Evolutionary conservation across 2,888 invertebrate genomes (phyloP).

Genomic region (Lydus trimaculatus): DNA sequence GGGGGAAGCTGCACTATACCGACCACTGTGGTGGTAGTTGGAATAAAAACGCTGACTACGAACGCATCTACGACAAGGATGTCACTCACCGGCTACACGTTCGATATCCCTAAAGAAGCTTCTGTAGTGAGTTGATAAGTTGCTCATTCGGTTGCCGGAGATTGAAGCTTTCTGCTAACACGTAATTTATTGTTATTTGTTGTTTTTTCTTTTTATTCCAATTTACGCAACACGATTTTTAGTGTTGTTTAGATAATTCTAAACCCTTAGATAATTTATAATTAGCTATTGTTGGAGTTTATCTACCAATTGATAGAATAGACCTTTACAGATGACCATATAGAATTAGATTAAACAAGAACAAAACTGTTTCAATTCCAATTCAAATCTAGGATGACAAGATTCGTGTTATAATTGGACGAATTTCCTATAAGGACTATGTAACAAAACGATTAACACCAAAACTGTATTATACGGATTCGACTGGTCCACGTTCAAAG

Average conservation of each 20-base stretch:
- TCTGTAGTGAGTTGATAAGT: slow-evolving; percentile 19
- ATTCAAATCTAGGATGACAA: not conserved
- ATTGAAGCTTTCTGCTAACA: slow-evolving; percentile 9
- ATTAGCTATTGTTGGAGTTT: not conserved
- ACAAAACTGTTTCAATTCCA: not conserved
- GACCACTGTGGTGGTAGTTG: not conserved
- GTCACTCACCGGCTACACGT: slow-evolving; percentile 9
- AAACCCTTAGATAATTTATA: not conserved
- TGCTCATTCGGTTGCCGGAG: not conserved
- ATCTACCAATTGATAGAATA: not conserved
- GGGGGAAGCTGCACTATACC: not conserved
- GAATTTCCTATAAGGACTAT: slow-evolving; percentile 32
- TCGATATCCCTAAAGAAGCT: slow-evolving; percentile 5
- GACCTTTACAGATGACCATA: not conserved
- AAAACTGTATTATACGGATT: slow-evolving; percentile 41
- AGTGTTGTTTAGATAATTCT: not conserved
- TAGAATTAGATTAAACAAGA: not conserved
- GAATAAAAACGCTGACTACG: not conserved
- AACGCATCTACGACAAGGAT: not conserved
- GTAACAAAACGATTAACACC: slow-evolving; percentile 39
- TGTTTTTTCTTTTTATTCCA: not conserved
- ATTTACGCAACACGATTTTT: not conserved
- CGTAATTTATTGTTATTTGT: slow-evolving; percentile 23
- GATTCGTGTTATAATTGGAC: slow-evolving; percentile 35
- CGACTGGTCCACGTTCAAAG: slow-evolving; percentile 36